These are phyloP conservation scores for Phyto melanocephala DNA, from an alignment of 2,888 invertebrate species.

Conservation along the genomic window DNA sequence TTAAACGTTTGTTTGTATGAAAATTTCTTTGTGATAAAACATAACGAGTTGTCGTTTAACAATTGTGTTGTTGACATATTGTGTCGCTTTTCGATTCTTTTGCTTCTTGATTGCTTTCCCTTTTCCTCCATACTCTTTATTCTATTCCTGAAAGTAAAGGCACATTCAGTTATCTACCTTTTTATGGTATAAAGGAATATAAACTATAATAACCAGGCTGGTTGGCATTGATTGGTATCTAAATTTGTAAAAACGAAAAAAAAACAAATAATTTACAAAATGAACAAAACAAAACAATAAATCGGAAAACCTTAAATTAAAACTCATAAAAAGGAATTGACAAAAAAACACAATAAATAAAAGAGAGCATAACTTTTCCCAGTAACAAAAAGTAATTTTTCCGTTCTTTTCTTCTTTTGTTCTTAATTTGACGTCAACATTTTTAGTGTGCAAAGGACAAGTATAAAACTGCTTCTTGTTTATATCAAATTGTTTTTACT, in stretches of 20 bases:
- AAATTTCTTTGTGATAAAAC: slow-evolving; percentile 14
- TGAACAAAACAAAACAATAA: slow-evolving; percentile 6
- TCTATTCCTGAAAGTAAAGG: not conserved
- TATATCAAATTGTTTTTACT: not conserved
- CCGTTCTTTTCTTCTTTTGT: not conserved
- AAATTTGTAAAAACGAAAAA: not conserved
- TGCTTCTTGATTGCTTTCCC: not conserved
- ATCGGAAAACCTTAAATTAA: slow-evolving; percentile 16
- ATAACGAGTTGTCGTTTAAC: slow-evolving; percentile 33
- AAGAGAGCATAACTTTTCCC: not conserved
- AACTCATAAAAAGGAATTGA: slow-evolving; percentile 12
- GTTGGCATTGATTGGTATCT: slow-evolving; percentile 24
- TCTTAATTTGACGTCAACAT: not conserved
- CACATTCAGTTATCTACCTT: not conserved
- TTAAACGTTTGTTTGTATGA: not conserved
- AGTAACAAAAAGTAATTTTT: not conserved
- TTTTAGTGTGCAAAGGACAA: not conserved
- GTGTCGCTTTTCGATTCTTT: not conserved
- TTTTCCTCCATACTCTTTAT: not conserved
- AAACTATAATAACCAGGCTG: not conserved
- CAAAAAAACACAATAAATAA: not conserved
- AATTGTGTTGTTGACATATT: slow-evolving; percentile 38
- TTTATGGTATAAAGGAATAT: not conserved
- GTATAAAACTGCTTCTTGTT: not conserved
- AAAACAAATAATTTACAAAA: not conserved